A percentile compares a stretch with the other conserved stretches of the same genome.
These are phyloP conservation scores for Tetrao urogallus DNA, from an alignment of 2,113 vertebrate species.

Conservation along the genomic window DNA sequence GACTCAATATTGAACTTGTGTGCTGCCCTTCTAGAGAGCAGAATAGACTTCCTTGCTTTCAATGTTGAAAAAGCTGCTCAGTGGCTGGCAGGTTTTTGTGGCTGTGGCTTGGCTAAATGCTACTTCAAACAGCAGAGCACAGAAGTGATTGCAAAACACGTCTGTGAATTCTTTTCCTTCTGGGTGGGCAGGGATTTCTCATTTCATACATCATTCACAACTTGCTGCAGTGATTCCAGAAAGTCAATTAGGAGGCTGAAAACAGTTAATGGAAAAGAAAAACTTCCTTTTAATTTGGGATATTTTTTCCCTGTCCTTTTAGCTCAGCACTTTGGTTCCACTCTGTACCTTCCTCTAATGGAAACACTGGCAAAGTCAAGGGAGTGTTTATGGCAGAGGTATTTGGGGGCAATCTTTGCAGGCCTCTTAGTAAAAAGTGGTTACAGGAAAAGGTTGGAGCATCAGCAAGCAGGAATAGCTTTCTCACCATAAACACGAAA, in stretches of 20 bases:
- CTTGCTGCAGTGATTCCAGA: constrained; percentile 6
- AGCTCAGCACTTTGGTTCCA: background rate
- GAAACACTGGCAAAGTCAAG: background rate
- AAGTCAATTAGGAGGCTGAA: background rate
- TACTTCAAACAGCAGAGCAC: background rate
- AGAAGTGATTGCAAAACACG: background rate
- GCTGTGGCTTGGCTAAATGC: background rate
- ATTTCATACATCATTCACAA: constrained; percentile 32
- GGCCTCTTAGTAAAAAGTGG: background rate
- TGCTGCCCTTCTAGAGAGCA: background rate
- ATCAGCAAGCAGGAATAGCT: background rate
- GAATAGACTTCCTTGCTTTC: background rate
- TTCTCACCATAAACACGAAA: background rate
- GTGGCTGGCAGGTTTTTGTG: background rate
- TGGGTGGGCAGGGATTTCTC: constrained; percentile 15
- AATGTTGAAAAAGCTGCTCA: background rate
- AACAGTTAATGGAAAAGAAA: constrained; percentile 14
- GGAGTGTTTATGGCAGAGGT: background rate
- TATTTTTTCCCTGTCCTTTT: background rate
- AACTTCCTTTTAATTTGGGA: background rate
- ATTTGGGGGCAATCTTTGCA: background rate
- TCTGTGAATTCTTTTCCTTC: background rate
- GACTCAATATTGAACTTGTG: background rate
- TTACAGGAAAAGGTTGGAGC: background rate
- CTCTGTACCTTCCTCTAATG: background rate